Conservation (phyloP, 2,797 vertebrate species). For the Aldrovandia affinis region DNA sequence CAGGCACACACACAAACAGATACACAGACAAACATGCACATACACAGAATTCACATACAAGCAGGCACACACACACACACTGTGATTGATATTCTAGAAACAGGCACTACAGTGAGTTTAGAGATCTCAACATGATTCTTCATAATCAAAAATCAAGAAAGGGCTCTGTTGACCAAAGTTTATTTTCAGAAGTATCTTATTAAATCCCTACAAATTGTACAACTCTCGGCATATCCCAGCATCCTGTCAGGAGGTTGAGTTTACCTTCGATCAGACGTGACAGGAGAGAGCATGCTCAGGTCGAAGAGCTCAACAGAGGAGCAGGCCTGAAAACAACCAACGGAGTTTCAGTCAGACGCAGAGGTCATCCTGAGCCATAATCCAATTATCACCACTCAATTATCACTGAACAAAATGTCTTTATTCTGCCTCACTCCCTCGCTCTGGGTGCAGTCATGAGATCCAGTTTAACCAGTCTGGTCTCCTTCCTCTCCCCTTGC, state of each 20-base stretch:
- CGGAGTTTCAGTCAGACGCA: constrained; percentile 66
- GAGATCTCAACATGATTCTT: no score
- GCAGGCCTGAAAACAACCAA: constrained; percentile 30
- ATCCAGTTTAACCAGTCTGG: constrained; percentile 40
- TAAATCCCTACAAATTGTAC: no score
- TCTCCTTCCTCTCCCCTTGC: constrained; percentile 19
- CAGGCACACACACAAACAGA: no score
- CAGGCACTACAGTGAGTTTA: no score
- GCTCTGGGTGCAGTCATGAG: constrained; percentile 50
- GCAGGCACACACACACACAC: no score
- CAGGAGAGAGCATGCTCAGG: background rate
- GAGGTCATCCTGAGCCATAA: constrained; percentile 59
- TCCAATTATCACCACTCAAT: constrained; percentile 80
- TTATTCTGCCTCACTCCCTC: constrained; percentile 46
- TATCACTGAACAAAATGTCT: constrained; percentile 71
- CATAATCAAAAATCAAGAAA: background rate
- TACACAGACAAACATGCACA: no score
- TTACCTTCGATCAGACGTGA: constrained; percentile 4
- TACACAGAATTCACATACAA: no score
- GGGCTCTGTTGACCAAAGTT: background rate
- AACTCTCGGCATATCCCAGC: background rate
- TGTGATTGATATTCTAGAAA: background rate
- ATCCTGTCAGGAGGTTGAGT: constrained; percentile 5
- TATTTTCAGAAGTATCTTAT: background rate
- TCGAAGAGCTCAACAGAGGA: constrained; percentile 53